A percentile compares a stretch with the other conserved stretches of the same genome.
phyloP scores from a whole-genome alignment of 2,113 vertebrate species.

The Leptobrachium ailaonicum region DNA sequence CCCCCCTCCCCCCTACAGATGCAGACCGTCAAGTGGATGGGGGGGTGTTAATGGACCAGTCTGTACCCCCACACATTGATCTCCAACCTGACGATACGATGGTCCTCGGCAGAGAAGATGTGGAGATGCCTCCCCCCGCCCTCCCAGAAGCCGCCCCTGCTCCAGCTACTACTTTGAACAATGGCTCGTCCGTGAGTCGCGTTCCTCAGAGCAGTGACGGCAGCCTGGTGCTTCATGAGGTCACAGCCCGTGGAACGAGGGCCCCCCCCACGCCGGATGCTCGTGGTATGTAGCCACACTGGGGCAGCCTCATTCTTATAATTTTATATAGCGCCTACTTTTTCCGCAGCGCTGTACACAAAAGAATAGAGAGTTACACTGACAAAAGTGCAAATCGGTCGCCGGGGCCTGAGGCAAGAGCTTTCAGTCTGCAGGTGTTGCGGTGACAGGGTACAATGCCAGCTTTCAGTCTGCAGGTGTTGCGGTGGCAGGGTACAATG shows the following conservation, averaged over 20 bases:
- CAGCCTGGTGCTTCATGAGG: not conserved
- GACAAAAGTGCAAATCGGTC: too few relatives aligned
- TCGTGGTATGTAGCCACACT: not conserved
- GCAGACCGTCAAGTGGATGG: not conserved
- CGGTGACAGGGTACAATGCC: too few relatives aligned
- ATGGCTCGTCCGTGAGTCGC: not conserved
- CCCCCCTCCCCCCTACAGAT: not conserved
- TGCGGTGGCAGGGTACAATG: too few relatives aligned
- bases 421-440: too few relatives aligned
- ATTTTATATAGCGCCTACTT: too few relatives aligned
- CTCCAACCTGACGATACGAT: not conserved
- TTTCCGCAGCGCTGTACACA: too few relatives aligned
- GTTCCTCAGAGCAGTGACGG: not conserved
- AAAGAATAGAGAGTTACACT: too few relatives aligned
- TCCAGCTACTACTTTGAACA: not conserved
- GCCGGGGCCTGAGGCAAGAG: too few relatives aligned
- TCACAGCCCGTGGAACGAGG: not conserved
- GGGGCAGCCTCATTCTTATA: not conserved
- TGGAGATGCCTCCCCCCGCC: not conserved
- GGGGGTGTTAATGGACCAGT: not conserved
- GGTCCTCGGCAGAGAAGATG: not conserved
- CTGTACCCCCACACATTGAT: not conserved
- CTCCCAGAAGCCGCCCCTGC: not conserved
- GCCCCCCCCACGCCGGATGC: not conserved
- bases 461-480: too few relatives aligned